phyloP scores from a whole-genome alignment of 1,140 invertebrate genomes.

The Leptinotarsa defecta region DNA sequence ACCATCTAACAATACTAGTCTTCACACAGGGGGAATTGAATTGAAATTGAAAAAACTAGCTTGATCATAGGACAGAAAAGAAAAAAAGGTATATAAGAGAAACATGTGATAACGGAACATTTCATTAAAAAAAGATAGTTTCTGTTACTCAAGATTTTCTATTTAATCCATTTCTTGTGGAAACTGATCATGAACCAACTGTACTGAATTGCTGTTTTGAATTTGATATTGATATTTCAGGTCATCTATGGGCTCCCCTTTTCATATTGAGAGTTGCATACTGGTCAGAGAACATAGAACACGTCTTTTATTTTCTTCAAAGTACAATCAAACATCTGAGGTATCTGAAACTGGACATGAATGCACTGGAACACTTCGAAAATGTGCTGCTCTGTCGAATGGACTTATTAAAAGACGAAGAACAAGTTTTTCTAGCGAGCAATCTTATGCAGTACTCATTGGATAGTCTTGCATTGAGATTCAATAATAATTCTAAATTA shows the following conservation, averaged over 20 bases:
- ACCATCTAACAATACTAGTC: too few species aligned
- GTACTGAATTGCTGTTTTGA: too few species aligned
- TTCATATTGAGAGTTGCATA: conserved; percentile 64
- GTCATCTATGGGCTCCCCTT: conserved; percentile 60
- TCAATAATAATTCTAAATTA: conserved; percentile 41
- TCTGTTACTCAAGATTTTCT: too few species aligned
- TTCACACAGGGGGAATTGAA: too few species aligned
- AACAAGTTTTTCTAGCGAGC: conserved; percentile 39
- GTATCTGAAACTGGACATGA: conserved; percentile 60
- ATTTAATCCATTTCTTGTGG: too few species aligned
- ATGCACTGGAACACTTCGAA: conserved; percentile 67
- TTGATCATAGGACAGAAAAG: too few species aligned
- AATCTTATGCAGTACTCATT: conserved; percentile 42
- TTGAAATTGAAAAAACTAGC: too few species aligned
- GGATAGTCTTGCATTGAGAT: conserved; percentile 40
- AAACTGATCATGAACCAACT: too few species aligned
- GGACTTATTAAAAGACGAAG: conserved; percentile 49
- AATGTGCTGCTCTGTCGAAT: conserved; percentile 66
- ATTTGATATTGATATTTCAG: conserved; percentile 41
- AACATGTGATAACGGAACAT: too few species aligned
- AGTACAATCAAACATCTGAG: conserved; percentile 41
- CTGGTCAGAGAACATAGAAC: conserved; percentile 61
- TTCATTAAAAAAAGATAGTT: too few species aligned
- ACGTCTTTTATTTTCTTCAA: conserved; percentile 41
- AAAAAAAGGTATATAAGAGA: too few species aligned